Evolutionary conservation across 2,888 invertebrate genomes (phyloP).

Genomic region (Pammene fasciana): DNA sequence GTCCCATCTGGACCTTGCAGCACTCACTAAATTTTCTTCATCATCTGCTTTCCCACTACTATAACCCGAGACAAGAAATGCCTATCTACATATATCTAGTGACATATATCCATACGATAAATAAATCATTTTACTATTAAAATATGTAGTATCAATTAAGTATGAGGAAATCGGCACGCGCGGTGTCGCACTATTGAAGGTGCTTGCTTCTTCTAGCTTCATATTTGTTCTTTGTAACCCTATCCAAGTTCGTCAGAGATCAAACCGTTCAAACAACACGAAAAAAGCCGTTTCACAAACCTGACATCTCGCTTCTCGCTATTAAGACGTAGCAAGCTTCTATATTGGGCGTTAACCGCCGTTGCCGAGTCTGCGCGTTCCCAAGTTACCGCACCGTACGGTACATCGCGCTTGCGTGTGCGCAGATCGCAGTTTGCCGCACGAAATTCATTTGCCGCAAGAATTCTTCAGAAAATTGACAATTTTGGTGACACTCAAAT

Average conservation of each 20-base stretch:
- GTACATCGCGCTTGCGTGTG: conserved; percentile 61
- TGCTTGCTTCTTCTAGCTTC: too few relatives aligned
- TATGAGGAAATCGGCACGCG: too few relatives aligned
- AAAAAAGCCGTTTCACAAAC: conserved; percentile 30
- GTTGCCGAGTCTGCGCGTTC: conserved; percentile 54
- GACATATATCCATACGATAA: too few relatives aligned
- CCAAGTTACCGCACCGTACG: conserved; percentile 60
- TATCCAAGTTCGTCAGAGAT: conserved; percentile 13
- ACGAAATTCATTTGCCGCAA: conserved; percentile 57
- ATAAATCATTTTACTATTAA: too few relatives aligned
- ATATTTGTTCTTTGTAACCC: neutral
- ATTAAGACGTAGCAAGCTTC: conserved; percentile 35
- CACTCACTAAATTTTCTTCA: too few relatives aligned
- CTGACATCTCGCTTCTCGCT: conserved; percentile 17
- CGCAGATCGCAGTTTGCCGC: conserved; percentile 48
- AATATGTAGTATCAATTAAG: too few relatives aligned
- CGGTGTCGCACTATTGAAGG: too few relatives aligned
- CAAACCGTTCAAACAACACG: conserved; percentile 20
- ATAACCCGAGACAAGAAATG: too few relatives aligned
- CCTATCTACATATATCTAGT: too few relatives aligned
- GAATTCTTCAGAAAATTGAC: conserved; percentile 37
- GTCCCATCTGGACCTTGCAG: too few relatives aligned
- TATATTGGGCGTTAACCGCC: conserved; percentile 54
- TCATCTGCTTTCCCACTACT: too few relatives aligned
- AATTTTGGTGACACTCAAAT: conserved; percentile 34